Base-by-base conservation (phyloP, 2,888 invertebrate genomes). In the Gisinianus flammeolus region DNA sequence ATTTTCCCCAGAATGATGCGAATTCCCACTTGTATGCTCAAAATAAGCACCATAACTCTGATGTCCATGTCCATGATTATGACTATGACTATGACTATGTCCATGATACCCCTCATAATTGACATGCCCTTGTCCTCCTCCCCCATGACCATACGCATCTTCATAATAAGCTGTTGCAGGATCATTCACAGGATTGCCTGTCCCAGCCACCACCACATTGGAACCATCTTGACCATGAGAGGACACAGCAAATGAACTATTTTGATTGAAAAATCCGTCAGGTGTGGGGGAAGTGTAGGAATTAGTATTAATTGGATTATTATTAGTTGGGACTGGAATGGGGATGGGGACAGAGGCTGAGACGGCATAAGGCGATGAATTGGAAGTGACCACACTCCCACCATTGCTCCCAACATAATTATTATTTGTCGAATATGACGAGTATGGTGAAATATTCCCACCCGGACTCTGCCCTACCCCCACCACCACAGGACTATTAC, bases 1-100 rank as follows among this genome's bases (percentile, higher is more conserved):
- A 78, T 79, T 81, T 71, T 83, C 82, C 52, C 69, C 70, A 52
- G 52, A 62, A 33, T 78, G 72, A 56, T 75, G 76, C 2, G 52
- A 69, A 24, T 33, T 64, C 12, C 44, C 75, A 44, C 4, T 62
- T 1, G 33, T 31, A 26, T 74, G 78, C 16, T 79, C 75, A 33
- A 67, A 74, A 54, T 79, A 74, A 19, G 26, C 26, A 1, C 44
- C 52, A 70, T 79, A 68, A 35, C 19, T 31, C 26, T 78, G 72
- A 5, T 56, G 70, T 2, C 12, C 19, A 24, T 68, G 68, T 10
- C 56, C 26, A 66, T 75, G 26, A 35, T 19, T 22, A 58, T 77
- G 52, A 2, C 35, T 33, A 54, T 74, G 72, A n/a, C 16, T 6
- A 30, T 52, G 64, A 1, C 10, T 2, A 19, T 71, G 73, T 5